Evolutionary conservation across 2,113 vertebrate genomes (phyloP).

Genomic region (Arvicanthis niloticus): DNA sequence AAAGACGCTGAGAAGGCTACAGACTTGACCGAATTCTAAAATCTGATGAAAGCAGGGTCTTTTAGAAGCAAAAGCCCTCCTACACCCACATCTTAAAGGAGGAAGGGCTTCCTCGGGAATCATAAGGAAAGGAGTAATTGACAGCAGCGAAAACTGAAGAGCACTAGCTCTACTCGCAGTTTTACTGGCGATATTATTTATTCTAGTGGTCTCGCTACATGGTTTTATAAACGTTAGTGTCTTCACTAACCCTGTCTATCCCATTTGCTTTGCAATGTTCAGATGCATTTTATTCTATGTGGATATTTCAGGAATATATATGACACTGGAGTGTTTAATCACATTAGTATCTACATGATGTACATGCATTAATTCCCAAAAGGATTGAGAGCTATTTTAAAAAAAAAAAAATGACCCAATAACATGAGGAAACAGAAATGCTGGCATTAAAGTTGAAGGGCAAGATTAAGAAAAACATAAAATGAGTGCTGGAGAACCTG

Average conservation of each 20-base stretch:
- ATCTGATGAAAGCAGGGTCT: not conserved
- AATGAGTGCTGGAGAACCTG: not conserved
- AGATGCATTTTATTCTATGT: not conserved
- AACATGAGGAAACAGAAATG: slow-evolving; percentile 13
- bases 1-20: not conserved
- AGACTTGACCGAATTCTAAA: not conserved
- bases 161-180: not conserved
- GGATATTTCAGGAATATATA: not conserved
- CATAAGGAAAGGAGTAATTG: not conserved
- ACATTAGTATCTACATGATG: not conserved
- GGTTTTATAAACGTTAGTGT: not conserved
- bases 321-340: not conserved
- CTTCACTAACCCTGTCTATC: not conserved
- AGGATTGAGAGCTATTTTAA: not conserved
- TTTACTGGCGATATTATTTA: not conserved
- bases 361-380: no score
- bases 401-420: no score
- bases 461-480: not conserved
- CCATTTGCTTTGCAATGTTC: slow-evolving; percentile 13
- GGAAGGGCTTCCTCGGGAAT: not conserved
- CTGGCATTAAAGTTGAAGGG: not conserved
- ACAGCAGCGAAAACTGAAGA: not conserved
- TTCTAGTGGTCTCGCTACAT: not conserved
- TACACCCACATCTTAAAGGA: not conserved
- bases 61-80: not conserved